Percentiles rank a stretch among this genome's conserved stretches.
phyloP scores from a whole-genome alignment of 2,113 vertebrate species.

The Megaleporinus macrocephalus region DNA sequence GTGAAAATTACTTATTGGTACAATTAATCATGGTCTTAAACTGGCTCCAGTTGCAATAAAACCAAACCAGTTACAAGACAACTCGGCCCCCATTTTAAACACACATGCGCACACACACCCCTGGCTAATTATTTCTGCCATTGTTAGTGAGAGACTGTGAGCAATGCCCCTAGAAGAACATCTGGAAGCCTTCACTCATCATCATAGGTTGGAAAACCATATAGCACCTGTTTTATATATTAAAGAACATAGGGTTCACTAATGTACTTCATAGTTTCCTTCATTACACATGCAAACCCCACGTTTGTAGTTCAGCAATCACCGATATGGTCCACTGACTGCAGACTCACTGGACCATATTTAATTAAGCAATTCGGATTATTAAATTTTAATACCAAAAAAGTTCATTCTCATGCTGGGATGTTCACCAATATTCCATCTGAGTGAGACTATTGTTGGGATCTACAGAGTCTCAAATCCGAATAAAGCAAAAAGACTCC shows the following conservation, averaged over 20 bases:
- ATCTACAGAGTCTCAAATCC: not conserved
- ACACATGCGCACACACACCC: conserved; percentile 44
- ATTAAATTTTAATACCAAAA: conserved; percentile 40
- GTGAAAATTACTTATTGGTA: conserved; percentile 54
- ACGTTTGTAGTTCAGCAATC: conserved; percentile 46
- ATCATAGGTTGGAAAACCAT: conserved; percentile 51
- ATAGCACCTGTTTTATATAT: conserved; percentile 57
- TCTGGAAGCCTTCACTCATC: conserved; percentile 56
- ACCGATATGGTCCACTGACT: conserved; percentile 27
- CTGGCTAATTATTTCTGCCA: conserved; percentile 50
- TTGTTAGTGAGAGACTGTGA: conserved; percentile 41
- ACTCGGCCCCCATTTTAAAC: conserved; percentile 1
- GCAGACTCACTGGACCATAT: conserved; percentile 31
- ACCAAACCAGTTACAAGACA: conserved; percentile 56
- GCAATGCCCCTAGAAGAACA: conserved; percentile 46
- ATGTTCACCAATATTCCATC: conserved; percentile 31
- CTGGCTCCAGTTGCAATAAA: conserved; percentile 59
- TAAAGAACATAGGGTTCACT: conserved; percentile 47
- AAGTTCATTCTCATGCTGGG: conserved; percentile 5
- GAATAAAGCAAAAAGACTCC: not conserved
- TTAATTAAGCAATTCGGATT: conserved; percentile 28
- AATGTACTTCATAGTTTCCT: conserved; percentile 42
- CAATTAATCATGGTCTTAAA: conserved; percentile 57
- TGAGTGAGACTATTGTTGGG: conserved; percentile 12
- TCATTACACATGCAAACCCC: conserved; percentile 18